These are phyloP conservation scores for Cyclina sinensis DNA, from an alignment of 1,140 invertebrate species.

Conservation along the genomic window DNA sequence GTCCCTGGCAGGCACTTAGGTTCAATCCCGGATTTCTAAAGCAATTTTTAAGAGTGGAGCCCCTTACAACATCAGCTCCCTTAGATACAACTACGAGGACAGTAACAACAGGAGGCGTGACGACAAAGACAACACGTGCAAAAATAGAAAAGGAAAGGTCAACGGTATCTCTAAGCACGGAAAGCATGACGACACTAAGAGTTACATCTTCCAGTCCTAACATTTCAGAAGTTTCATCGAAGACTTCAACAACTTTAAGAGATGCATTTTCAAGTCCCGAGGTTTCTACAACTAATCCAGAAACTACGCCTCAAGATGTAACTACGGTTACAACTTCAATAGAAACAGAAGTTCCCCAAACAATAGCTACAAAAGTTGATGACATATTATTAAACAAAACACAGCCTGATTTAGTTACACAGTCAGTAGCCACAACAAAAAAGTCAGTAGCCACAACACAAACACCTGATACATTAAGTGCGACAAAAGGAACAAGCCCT, in stretches of 20 bases:
- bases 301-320: neutral
- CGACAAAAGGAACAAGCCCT: neutral
- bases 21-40: constrained; percentile 22
- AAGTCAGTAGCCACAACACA: neutral
- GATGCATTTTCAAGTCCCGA: no score
- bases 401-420: neutral
- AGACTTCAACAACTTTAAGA: no score
- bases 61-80: neutral
- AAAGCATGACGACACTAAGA: no score
- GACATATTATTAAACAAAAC: neutral
- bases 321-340: neutral
- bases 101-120: neutral
- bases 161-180: no score
- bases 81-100: neutral
- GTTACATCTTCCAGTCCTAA: no score
- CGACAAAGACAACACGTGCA: neutral
- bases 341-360: neutral
- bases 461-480: neutral
- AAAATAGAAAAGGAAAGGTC: no score
- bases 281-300: neutral
- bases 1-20: constrained; percentile 44
- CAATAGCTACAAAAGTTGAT: neutral
- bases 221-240: no score
- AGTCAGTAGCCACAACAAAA: neutral
- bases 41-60: constrained; percentile 41